Evolutionary conservation across 2,797 vertebrate genomes (phyloP).

Genomic region (Borostomias antarcticus): DNA sequence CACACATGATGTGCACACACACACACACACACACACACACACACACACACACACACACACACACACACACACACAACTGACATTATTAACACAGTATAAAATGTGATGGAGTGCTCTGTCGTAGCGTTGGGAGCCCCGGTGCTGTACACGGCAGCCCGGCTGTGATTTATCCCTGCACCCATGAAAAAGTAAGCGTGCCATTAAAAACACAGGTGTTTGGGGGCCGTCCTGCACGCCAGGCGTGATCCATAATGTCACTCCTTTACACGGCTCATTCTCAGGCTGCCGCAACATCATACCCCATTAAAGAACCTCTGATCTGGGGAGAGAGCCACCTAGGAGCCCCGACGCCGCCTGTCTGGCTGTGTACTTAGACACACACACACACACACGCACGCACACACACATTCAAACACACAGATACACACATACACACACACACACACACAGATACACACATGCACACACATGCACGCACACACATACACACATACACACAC

Average conservation of each 20-base stretch:
- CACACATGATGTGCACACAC: constrained; percentile 11
- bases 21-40: constrained; percentile 37
- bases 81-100: constrained; percentile 79
- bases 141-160: constrained; percentile 39
- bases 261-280: constrained; percentile 75
- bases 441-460: constrained; percentile 18
- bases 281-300: constrained; percentile 68
- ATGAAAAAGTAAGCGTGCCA: constrained; percentile 77
- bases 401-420: too few relatives aligned
- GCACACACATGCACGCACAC: constrained; percentile 18
- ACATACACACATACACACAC: constrained; percentile 24
- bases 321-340: constrained; percentile 44
- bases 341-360: constrained; percentile 50
- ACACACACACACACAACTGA: constrained; percentile 59
- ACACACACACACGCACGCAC: constrained; percentile 40
- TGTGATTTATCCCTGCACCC: constrained; percentile 73
- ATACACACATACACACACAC: constrained; percentile 11
- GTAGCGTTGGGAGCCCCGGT: constrained; percentile 39
- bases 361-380: constrained; percentile 43
- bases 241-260: constrained; percentile 77
- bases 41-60: constrained; percentile 19
- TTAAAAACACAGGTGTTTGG: constrained; percentile 79
- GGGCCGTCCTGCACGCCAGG: constrained; percentile 60
- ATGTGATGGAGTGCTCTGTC: constrained; percentile 73
- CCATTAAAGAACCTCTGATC: constrained; percentile 74